phyloP scores from a whole-genome alignment of 2,888 invertebrate species.

The Spatulosminthurus flaviceps region DNA sequence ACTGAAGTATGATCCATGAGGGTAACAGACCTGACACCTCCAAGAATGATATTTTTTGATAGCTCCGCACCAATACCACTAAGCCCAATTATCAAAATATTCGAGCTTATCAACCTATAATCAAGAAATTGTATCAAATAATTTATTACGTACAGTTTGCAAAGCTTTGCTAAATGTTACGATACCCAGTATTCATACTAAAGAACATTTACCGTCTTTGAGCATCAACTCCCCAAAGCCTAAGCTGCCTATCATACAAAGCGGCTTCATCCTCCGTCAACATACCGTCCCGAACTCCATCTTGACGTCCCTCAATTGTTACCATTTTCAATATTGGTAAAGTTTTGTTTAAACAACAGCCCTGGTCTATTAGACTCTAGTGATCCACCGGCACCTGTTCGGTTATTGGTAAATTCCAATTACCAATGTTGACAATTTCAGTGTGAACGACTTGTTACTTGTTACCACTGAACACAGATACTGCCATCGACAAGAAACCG shows the following conservation, averaged over 20 bases:
- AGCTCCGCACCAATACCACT: constrained; percentile 94
- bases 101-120: constrained; percentile 80
- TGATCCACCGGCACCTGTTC: no score
- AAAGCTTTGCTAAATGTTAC: no score
- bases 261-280: constrained; percentile 93
- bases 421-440: no score
- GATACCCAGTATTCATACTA: no score
- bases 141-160: no score
- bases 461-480: no score
- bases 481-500: no score
- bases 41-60: constrained; percentile 92
- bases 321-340: constrained; percentile 44
- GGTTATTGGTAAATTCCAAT: no score
- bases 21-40: constrained; percentile 89
- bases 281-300: constrained; percentile 44
- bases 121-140: no score
- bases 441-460: no score
- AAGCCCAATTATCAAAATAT: constrained; percentile 86
- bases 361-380: no score
- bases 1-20: constrained; percentile 81
- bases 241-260: constrained; percentile 96
- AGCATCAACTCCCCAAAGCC: constrained; percentile 98
- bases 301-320: constrained; percentile 29
- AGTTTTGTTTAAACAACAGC: no score
- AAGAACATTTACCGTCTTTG: constrained; percentile 82